Evolutionary conservation across 2,888 invertebrate genomes (phyloP), one percentile per base, ranked within the genome.

Genomic region (Abrostola tripartita): DNA sequence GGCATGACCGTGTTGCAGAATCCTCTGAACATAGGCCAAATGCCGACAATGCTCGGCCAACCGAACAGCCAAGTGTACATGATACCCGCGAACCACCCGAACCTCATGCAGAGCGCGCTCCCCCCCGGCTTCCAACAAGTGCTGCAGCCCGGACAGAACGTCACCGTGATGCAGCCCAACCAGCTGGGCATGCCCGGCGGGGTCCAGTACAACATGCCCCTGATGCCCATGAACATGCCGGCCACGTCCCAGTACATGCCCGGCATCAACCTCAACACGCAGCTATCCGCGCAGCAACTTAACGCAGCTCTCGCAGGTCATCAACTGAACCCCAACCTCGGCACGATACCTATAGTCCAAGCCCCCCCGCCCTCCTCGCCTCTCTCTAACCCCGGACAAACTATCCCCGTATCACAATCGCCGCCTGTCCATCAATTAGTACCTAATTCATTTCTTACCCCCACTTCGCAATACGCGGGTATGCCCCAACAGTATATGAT

Each of bases 1-100:
- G 94, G 94, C 41, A 94, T 94, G 93, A 93, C 94, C 0, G 92
- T 94, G 0, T 76, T 94, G 0, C 94, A 94, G 66, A 94, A 93
- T 69, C 93, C 92, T 0, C 71, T 94, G 6, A 93, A 92, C 65
- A 88, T 94, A 47, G 83, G 91, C 69, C 94, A 94, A 73, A 89
- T 93, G 83, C 92, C 90, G 4, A 88, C 91, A 0, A 81, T 93
- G 61, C 82, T 94, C 5, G 93, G 93, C 0, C 94, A 94, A 63
- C 90, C 85, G 0, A 93, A 93, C 68, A 92, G 90, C 75, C 94
- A 94, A 80, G 94, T 94, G 0, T 94, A 94, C 74, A 94, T 94
- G 93, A 93, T 94, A 79, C 93, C 94, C 0, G 83, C 94, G 0
- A 94, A 93, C 66, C 92, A 92, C 69, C 87, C 87, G 0, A 92